Percentiles rank a stretch among this genome's conserved stretches.
These are phyloP conservation scores for Tyria jacobaeae DNA, from an alignment of 2,888 invertebrate species.

Conservation along the genomic window DNA sequence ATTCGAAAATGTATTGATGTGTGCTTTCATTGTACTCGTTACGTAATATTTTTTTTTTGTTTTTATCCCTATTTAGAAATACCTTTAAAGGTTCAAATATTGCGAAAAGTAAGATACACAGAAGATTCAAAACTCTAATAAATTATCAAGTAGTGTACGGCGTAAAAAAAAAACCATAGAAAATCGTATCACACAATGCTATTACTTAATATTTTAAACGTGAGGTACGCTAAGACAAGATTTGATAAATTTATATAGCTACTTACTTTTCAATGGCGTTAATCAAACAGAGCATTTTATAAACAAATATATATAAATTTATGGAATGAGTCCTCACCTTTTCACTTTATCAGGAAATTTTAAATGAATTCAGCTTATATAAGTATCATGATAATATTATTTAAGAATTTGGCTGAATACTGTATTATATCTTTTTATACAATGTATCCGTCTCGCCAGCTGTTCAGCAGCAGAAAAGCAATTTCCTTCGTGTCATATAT, in stretches of 20 bases:
- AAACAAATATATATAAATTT: too few relatives aligned
- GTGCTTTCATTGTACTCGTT: constrained; percentile 19
- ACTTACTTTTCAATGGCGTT: too few relatives aligned
- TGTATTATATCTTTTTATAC: not conserved
- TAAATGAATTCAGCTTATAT: not conserved
- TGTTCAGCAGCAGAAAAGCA: constrained; percentile 20
- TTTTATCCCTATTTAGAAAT: constrained; percentile 9
- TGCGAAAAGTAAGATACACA: not conserved
- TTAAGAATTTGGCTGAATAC: not conserved
- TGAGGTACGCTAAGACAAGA: not conserved
- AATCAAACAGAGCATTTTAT: too few relatives aligned
- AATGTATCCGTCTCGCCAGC: not conserved
- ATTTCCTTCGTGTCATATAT: constrained; percentile 27
- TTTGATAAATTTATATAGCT: too few relatives aligned
- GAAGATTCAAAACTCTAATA: not conserved
- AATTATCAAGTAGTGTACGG: not conserved
- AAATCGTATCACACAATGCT: not conserved
- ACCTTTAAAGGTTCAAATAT: constrained; percentile 10
- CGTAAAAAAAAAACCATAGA: not conserved
- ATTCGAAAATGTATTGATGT: constrained; percentile 27
- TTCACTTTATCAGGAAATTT: not conserved
- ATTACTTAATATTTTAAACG: not conserved
- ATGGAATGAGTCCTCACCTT: not conserved
- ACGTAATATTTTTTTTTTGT: not conserved
- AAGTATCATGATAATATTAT: not conserved